phyloP scores from a whole-genome alignment of 2,888 invertebrate species.

The Biston betularia region DNA sequence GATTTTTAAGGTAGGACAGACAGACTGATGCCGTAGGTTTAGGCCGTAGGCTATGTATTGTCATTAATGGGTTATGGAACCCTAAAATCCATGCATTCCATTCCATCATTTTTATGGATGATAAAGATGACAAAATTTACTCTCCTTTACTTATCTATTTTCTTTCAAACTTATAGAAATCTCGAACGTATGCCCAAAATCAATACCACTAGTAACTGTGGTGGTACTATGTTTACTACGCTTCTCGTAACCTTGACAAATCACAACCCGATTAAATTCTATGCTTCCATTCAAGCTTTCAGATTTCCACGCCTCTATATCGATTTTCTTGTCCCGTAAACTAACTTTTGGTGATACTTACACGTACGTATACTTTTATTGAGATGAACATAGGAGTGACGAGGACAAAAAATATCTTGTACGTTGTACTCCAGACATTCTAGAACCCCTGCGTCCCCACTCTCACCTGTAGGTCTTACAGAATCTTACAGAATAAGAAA shows the following conservation, averaged over 20 bases:
- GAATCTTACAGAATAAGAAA: background rate
- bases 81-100: no score
- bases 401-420: background rate
- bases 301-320: slow-evolving; percentile 51
- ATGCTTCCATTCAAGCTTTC: slow-evolving; percentile 39
- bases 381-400: no score
- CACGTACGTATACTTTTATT: background rate
- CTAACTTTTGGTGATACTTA: background rate
- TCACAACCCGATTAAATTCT: slow-evolving; percentile 31
- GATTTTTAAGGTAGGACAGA: no score
- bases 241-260: background rate
- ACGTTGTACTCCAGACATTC: background rate
- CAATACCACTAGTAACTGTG: slow-evolving; percentile 20
- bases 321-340: slow-evolving; percentile 30
- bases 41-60: no score
- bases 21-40: no score
- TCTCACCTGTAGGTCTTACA: slow-evolving; percentile 9
- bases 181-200: slow-evolving; percentile 3
- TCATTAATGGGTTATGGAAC: no score
- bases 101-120: no score
- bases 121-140: no score
- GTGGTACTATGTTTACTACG: slow-evolving; percentile 4
- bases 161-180: background rate
- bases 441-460: slow-evolving; percentile 10
- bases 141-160: no score